Base-by-base conservation (phyloP, 2,113 vertebrate species). In the Psittacus erithacus region DNA sequence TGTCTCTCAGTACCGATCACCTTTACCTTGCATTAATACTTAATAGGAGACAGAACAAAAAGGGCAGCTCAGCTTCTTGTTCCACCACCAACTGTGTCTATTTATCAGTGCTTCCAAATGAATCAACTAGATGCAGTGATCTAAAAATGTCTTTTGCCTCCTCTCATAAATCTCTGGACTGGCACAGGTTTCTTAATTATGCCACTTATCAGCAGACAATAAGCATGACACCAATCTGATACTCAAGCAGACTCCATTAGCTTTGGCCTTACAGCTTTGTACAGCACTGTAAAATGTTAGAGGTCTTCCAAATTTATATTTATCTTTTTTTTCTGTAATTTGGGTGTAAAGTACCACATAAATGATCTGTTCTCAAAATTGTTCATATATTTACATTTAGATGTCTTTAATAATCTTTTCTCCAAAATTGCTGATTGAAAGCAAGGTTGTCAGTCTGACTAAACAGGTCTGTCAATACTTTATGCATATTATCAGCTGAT, bases 131-230 rank as follows among this genome's bases (percentile, higher is more conserved):
- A 92, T 85, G 43, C 88, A 52, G 41, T 68, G 62, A 41, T 70
- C 28, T 86, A 85, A 63, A 88, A 92, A 95, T 41, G 11, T 50
- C 7, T 89, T 88, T 87, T 87, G 85, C 43, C 62, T 94, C 38
- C 65, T 84, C 7, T 96, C 31, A 5, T 78, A 63, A 80, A 94
- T 70, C 67, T 57, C n/a, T 75, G 90, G 55, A 57, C 27, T 70
- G 70, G 62, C 29, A 82, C 71, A 68, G 27, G 33, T 86, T 97
- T 94, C 84, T 94, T 35, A 90, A 50, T 80, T 62, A 73, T 63
- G 38, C n/a, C 39, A 50, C 81, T 93, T 23, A 77, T 65, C 76
- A 67, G 38, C 86, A 87, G 67, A 91, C 38, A 84, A 22, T 35
- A 64, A 94, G 57, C 9, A 2, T 47, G 55, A 33, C 78, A 50